A percentile compares a stretch with the other conserved stretches of the same genome.
Evolutionary conservation across 1,140 invertebrate species (phyloP).

Genomic region (Lepidurus packardi): DNA sequence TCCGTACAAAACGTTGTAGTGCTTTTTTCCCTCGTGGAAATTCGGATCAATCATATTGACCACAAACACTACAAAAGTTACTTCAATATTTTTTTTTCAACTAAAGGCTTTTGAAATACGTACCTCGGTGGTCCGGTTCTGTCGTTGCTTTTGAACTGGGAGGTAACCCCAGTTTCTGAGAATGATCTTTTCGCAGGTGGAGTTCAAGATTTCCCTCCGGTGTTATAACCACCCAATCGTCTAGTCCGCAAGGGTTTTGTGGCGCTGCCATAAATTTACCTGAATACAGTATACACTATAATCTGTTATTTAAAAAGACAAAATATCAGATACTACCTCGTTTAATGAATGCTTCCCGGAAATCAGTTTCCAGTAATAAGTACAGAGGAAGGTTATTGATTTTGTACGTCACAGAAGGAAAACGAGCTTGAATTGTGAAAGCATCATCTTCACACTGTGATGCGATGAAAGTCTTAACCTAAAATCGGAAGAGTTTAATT

Average conservation of each 20-base stretch:
- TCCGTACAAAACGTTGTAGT: background rate
- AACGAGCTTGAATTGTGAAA: background rate
- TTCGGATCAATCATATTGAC: background rate
- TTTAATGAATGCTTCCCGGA: background rate
- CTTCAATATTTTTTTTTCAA: background rate
- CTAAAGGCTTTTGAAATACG: background rate
- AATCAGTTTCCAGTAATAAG: background rate
- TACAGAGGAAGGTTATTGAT: background rate
- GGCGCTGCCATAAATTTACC: background rate
- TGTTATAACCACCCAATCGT: background rate
- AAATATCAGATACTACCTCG: background rate
- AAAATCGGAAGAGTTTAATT: background rate
- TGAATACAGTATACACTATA: background rate
- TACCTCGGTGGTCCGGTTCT: background rate
- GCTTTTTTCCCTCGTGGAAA: background rate
- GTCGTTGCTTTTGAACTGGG: background rate
- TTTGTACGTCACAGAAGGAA: background rate
- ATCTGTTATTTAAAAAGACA: background rate
- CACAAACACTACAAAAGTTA: background rate
- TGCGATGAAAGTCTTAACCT: background rate
- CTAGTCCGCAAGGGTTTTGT: background rate
- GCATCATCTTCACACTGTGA: background rate
- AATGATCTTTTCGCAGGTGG: background rate
- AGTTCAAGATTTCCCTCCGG: background rate
- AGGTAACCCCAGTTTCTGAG: background rate